These are phyloP conservation scores for Mareca strepera DNA, from an alignment of 2,797 vertebrate species.

Conservation along the genomic window DNA sequence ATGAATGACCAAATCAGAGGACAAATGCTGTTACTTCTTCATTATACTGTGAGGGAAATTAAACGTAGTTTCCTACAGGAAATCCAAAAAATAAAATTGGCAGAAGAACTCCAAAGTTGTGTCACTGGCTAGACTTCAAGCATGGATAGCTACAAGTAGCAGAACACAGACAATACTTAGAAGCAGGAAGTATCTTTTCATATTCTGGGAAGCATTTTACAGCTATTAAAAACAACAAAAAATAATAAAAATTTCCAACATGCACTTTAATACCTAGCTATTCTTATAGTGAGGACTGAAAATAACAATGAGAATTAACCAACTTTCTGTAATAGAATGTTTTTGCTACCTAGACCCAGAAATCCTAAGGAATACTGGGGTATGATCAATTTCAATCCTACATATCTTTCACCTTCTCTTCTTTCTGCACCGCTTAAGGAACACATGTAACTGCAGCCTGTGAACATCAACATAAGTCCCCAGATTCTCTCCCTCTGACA, in stretches of 20 bases:
- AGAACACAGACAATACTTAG: background rate
- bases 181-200: background rate
- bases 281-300: background rate
- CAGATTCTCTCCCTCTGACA: background rate
- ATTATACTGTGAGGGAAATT: background rate
- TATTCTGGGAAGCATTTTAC: background rate
- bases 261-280: background rate
- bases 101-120: background rate
- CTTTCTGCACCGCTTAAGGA: background rate
- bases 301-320: background rate
- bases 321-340: background rate
- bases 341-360: background rate
- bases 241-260: background rate
- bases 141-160: background rate
- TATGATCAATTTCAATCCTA: background rate
- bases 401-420: background rate
- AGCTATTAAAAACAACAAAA: background rate
- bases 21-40: background rate
- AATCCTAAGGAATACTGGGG: background rate
- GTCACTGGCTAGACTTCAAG: background rate
- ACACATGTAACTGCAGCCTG: background rate
- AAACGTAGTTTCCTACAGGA: background rate
- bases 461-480: background rate
- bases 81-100: background rate
- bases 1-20: background rate